Percentiles rank a stretch among this genome's conserved stretches.
Conservation (phyloP, 2,888 invertebrate genomes). For the Leptogaster cylindrica region DNA sequence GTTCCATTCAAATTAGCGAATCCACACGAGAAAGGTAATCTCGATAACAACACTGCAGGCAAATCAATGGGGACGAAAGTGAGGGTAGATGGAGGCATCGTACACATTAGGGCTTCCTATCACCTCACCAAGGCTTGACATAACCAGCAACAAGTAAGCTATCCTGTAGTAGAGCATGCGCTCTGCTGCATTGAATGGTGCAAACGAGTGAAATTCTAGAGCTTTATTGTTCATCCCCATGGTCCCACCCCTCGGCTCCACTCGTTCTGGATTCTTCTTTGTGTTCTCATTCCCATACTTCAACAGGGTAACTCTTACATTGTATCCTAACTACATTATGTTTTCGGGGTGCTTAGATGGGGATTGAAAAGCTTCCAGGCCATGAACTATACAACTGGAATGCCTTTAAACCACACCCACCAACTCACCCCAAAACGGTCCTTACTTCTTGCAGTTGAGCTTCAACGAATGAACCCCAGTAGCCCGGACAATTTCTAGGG, state of each 20-base stretch:
- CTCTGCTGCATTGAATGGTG: slow-evolving; percentile 25
- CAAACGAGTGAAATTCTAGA: slow-evolving; percentile 22
- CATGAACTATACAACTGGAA: slow-evolving; percentile 2
- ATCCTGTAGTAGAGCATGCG: slow-evolving; percentile 40
- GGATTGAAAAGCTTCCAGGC: slow-evolving; percentile 5
- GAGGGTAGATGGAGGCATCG: background rate
- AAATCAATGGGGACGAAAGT: slow-evolving; percentile 15
- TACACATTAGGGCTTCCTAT: background rate
- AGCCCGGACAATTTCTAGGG: background rate
- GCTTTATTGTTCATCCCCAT: slow-evolving; percentile 10
- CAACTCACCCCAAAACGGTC: background rate
- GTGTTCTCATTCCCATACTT: too few species aligned
- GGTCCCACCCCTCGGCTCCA: too few species aligned
- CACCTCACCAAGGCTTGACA: background rate
- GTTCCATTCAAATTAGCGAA: slow-evolving; percentile 10
- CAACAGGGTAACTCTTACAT: too few species aligned
- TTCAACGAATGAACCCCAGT: background rate
- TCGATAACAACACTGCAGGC: background rate
- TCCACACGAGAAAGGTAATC: background rate
- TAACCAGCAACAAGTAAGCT: slow-evolving; percentile 38
- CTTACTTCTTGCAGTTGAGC: background rate
- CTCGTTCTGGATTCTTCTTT: too few species aligned
- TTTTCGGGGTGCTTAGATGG: too few species aligned
- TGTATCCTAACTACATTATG: too few species aligned
- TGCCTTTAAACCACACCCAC: too few species aligned